phyloP scores from a whole-genome alignment of 2,797 vertebrate species.

The Girardinus metallicus region DNA sequence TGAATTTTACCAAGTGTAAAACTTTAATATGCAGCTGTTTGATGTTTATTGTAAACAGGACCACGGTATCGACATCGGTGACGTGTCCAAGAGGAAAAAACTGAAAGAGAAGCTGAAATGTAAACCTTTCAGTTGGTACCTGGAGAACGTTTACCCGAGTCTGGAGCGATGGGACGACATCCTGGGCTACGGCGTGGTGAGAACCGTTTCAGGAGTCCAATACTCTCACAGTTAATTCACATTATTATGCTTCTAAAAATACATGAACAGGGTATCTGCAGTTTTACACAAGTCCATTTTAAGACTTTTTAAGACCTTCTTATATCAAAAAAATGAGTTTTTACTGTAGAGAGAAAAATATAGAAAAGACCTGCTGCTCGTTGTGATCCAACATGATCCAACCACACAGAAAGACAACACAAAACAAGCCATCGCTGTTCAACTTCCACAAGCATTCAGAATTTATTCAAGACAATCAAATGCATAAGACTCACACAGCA shows the following conservation, averaged over 20 bases:
- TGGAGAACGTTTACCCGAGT: conserved; percentile 44
- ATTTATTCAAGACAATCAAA: too few species aligned
- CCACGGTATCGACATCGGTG: conserved; percentile 76
- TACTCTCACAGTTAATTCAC: background rate
- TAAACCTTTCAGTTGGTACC: conserved; percentile 66
- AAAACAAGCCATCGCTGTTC: too few species aligned
- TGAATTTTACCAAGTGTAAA: background rate
- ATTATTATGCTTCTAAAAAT: background rate
- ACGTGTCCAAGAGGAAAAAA: conserved; percentile 78
- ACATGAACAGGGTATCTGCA: background rate
- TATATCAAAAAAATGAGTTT: too few species aligned
- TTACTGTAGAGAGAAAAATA: too few species aligned
- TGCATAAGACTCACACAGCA: too few species aligned
- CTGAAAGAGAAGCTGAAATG: conserved; percentile 78
- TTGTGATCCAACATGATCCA: too few species aligned
- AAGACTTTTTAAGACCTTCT: too few species aligned
- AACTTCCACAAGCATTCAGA: too few species aligned
- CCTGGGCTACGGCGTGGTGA: conserved; percentile 60
- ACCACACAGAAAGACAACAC: too few species aligned
- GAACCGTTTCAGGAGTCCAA: conserved; percentile 9
- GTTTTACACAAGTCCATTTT: too few species aligned
- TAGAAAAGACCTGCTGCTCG: too few species aligned
- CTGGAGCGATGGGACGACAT: conserved; percentile 45
- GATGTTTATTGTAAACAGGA: conserved; percentile 54
- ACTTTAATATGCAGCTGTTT: background rate